Conservation (phyloP, 2,113 vertebrate genomes). For the Spea bombifrons region DNA sequence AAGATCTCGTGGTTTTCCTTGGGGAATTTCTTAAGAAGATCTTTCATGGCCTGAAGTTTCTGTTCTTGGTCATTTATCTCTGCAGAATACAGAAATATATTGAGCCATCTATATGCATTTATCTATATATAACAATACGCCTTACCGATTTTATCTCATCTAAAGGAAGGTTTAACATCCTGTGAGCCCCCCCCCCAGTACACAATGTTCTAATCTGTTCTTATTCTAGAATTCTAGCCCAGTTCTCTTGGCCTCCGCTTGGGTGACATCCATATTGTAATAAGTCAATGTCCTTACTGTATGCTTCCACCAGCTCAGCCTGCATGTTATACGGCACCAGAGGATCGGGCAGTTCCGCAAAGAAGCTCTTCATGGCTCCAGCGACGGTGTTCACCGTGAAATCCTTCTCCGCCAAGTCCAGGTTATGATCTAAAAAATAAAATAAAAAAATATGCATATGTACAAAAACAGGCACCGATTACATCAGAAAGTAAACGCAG, state of each 20-base stretch:
- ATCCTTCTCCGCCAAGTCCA: conserved; percentile 92
- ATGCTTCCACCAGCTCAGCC: conserved; percentile 86
- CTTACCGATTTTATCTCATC: too few species aligned
- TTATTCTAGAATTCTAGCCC: too few species aligned
- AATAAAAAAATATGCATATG: not conserved
- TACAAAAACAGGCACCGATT: not conserved
- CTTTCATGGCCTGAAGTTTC: conserved; percentile 84
- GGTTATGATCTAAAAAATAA: conserved; percentile 70
- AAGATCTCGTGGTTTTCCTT: conserved; percentile 94
- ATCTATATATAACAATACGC: too few species aligned
- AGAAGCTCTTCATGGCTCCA: conserved; percentile 95
- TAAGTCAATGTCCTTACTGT: conserved; percentile 73
- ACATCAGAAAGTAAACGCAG: too few species aligned
- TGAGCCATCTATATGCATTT: too few species aligned
- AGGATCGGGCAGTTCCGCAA: conserved; percentile 89
- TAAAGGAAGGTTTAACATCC: not conserved
- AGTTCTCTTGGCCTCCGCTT: too few species aligned
- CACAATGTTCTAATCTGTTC: not conserved
- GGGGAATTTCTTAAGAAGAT: conserved; percentile 86
- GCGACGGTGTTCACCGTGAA: conserved; percentile 91
- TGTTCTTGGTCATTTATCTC: conserved; percentile 91
- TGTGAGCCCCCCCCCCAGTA: not conserved
- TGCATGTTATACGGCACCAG: conserved; percentile 90
- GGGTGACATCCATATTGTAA: not conserved
- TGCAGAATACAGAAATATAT: conserved; percentile 46